These are phyloP conservation scores for Castor canadensis DNA, from an alignment of 2,113 vertebrate species.

Conservation along the genomic window DNA sequence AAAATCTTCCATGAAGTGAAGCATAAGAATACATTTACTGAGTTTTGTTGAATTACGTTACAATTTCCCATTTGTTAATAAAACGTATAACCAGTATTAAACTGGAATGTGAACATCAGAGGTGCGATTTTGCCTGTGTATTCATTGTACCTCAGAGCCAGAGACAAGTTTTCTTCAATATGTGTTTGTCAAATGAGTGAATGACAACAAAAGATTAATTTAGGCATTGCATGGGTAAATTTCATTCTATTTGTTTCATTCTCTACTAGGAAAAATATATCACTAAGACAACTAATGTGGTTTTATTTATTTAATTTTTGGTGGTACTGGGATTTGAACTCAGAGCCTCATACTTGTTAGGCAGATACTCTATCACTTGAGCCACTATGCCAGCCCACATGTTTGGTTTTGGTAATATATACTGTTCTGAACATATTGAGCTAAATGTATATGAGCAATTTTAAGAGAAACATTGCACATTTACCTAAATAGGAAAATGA, in stretches of 20 bases:
- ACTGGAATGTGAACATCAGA: no score
- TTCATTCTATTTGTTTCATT: not conserved
- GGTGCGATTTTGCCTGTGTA: not conserved
- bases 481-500: not conserved
- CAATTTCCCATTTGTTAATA: not conserved
- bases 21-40: not conserved
- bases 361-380: no score
- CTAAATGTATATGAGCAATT: not conserved
- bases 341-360: no score
- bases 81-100: not conserved
- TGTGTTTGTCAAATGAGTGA: not conserved
- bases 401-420: not conserved
- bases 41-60: not conserved
- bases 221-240: not conserved
- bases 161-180: not conserved
- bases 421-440: not conserved
- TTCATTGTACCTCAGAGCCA: not conserved
- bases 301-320: no score
- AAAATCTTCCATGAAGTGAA: not conserved
- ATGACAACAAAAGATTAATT: not conserved
- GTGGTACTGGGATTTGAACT: no score
- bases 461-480: not conserved
- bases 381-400: no score
- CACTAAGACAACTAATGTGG: not conserved
- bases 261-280: not conserved